These are phyloP conservation scores for Drosophila truncata DNA, from an alignment of 1,140 invertebrate species.

Conservation along the genomic window DNA sequence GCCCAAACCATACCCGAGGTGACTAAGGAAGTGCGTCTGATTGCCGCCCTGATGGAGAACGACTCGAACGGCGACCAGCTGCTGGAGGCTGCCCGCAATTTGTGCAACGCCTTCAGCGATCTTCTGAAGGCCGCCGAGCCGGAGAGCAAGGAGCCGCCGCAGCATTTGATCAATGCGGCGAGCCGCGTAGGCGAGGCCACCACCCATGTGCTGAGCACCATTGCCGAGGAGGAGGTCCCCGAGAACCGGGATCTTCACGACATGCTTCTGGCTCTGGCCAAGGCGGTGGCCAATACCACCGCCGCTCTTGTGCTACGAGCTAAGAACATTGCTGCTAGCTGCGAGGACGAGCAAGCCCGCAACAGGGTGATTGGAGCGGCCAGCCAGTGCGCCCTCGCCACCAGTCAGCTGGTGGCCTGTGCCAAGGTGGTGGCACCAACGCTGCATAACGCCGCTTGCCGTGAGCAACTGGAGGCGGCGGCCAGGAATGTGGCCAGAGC, in stretches of 20 bases:
- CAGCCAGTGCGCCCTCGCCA: slow-evolving; percentile 98
- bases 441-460: slow-evolving; percentile 95
- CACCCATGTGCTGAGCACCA: slow-evolving; percentile 96
- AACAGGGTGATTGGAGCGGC: slow-evolving; percentile 97
- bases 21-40: slow-evolving; percentile 96
- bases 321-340: slow-evolving; percentile 96
- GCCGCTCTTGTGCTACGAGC: slow-evolving; percentile 97
- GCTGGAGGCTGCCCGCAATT: slow-evolving; percentile 95
- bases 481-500: slow-evolving; percentile 96
- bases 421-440: slow-evolving; percentile 97
- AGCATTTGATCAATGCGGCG: slow-evolving; percentile 97
- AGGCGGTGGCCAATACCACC: slow-evolving; percentile 98
- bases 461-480: slow-evolving; percentile 96
- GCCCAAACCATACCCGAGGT: slow-evolving; percentile 98
- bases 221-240: slow-evolving; percentile 96
- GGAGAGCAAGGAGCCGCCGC: slow-evolving; percentile 95
- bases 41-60: slow-evolving; percentile 97
- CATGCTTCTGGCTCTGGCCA: slow-evolving; percentile 95
- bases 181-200: slow-evolving; percentile 98
- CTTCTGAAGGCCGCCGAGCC: slow-evolving; percentile 97
- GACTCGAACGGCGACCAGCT: slow-evolving; percentile 92
- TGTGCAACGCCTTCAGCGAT: slow-evolving; percentile 98
- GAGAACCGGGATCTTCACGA: slow-evolving; percentile 92
- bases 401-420: slow-evolving; percentile 98
- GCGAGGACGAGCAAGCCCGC: slow-evolving; percentile 90